Evolutionary conservation across 2,888 invertebrate genomes (phyloP), one percentile per base, ranked within the genome.

Genomic region (Parasteatoda lunata): DNA sequence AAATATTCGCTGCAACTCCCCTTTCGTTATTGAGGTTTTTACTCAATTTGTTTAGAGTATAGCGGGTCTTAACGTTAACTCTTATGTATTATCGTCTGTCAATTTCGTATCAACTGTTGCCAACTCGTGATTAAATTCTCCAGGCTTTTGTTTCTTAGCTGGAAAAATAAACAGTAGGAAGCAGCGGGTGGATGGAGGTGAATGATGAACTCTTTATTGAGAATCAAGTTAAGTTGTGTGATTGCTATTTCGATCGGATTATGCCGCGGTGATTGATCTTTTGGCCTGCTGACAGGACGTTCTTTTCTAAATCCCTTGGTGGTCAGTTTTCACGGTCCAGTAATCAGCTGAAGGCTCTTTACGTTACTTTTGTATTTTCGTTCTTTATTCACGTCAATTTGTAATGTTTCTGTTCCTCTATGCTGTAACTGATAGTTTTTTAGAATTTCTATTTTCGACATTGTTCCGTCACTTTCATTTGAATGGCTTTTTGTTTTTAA

Each of bases 241-340:
- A 68, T 45, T 68, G 66, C 45, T 68, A 68, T 68, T 68, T 68
- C 15, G 15, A 68, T 68, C 13, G 45, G 6, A n/a, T 15, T 59
- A n/a, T 59, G 9, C 30, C 15, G 13, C 70, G 70, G 70, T 71
- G 70, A 71, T n/a, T 71, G 70, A 71, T 71, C 70, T 49, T 49
- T 71, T 49, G 70, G 70, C 70, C 70, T 71, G 70, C 11, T 47
- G 70, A 71, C 48, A 71, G 70, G 70, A 48, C 70, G 48, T 71
- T 71, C 70, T 45, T 11, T 49, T 71, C 49, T 49, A 45, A 13
- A 13, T 59, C 8, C n/a, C 9, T 59, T n/a, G 5, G 59, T 59
- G 59, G 59, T 59, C 59, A 59, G 59, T 13, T 59, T 59, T 59
- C 59, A 59, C n/a, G 59, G 59, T 59, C n/a, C 59, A 59, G 59